A percentile compares a stretch with the other conserved stretches of the same genome.
These are phyloP conservation scores for Parazoanthus swiftii DNA, from an alignment of 92 coral and sea anemone genomes.

Conservation along the genomic window DNA sequence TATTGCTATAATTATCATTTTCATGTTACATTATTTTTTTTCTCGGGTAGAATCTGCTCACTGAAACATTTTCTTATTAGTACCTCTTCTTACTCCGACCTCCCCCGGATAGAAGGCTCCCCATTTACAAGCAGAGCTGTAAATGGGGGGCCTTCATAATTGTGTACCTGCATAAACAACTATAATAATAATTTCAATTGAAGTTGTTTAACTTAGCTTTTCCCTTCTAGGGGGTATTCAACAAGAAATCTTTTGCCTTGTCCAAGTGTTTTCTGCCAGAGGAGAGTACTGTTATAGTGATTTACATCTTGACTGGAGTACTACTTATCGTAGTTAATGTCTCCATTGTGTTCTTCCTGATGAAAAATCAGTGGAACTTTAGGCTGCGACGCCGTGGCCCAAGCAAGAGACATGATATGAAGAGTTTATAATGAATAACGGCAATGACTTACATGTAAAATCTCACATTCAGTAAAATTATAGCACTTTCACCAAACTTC, in stretches of 20 bases:
- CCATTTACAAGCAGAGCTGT: too few species aligned
- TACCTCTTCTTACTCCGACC: too few species aligned
- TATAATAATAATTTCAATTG: background rate
- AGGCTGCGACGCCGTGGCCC: background rate
- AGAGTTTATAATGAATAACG: slow-evolving; percentile 20
- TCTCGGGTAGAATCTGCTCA: too few species aligned
- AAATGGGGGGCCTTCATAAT: too few species aligned
- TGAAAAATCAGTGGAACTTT: slow-evolving; percentile 7
- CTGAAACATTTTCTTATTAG: too few species aligned
- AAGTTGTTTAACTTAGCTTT: background rate
- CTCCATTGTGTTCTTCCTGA: background rate
- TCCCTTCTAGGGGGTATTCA: slow-evolving; percentile 68
- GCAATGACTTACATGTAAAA: too few species aligned
- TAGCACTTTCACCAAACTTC: too few species aligned
- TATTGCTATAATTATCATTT: too few species aligned
- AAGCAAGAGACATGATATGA: slow-evolving; percentile 29
- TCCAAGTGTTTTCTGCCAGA: slow-evolving; percentile 90
- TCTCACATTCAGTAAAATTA: too few species aligned
- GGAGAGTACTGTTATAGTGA: slow-evolving; percentile 80
- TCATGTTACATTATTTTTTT: too few species aligned
- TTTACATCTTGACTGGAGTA: slow-evolving; percentile 63
- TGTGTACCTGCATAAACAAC: too few species aligned
- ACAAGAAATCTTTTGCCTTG: slow-evolving; percentile 65
- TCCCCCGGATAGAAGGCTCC: too few species aligned
- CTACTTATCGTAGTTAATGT: slow-evolving; percentile 45